These are phyloP conservation scores for Theropithecus gelada DNA, from an alignment of 2,113 vertebrate species.

Conservation along the genomic window DNA sequence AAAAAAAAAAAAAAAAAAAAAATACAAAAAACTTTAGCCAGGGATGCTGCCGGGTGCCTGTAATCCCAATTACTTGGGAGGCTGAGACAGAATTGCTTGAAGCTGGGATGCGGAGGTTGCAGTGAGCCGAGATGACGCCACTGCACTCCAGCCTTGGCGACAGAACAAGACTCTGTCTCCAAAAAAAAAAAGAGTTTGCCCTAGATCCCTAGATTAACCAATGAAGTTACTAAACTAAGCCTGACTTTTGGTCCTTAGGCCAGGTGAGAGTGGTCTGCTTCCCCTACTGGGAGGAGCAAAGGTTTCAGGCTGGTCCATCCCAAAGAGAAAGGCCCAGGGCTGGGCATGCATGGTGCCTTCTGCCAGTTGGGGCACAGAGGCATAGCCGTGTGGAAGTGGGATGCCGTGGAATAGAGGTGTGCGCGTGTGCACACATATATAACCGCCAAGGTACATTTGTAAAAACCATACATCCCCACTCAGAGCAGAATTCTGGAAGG, in stretches of 20 bases:
- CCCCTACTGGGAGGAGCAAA: neutral
- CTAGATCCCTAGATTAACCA: too few relatives aligned
- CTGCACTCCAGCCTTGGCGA: too few relatives aligned
- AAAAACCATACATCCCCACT: fast-evolving
- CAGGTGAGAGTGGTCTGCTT: neutral
- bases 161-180: too few relatives aligned
- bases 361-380: neutral
- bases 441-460: too few relatives aligned
- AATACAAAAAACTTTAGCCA: too few relatives aligned
- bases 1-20: too few relatives aligned
- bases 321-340: neutral
- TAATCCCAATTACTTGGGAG: too few relatives aligned
- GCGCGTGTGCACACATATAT: fast-evolving
- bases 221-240: neutral
- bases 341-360: neutral
- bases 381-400: fast-evolving
- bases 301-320: neutral
- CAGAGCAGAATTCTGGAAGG: neutral
- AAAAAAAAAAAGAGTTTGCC: too few relatives aligned
- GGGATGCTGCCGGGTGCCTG: too few relatives aligned
- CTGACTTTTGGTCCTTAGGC: neutral
- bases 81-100: too few relatives aligned
- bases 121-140: too few relatives aligned
- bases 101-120: too few relatives aligned
- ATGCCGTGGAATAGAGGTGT: fast-evolving